Conservation (phyloP, 2,888 invertebrate species). For the Carterocephalus palaemon region DNA sequence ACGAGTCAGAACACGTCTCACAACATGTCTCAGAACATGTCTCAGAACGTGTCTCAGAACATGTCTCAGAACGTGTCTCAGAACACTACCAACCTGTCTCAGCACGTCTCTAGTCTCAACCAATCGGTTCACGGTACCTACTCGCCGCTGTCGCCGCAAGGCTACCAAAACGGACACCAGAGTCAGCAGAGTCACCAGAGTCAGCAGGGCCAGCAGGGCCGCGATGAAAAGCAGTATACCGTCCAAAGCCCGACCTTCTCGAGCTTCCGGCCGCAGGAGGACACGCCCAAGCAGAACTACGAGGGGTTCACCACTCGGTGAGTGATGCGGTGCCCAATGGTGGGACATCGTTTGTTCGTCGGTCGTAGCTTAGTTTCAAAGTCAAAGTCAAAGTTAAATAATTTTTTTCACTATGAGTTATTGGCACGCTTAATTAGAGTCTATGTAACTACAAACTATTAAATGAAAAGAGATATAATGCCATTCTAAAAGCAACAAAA, state of each 20-base stretch:
- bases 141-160: neutral
- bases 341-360: neutral
- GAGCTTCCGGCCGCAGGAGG: conserved; percentile 66
- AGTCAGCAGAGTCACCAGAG: too few species aligned
- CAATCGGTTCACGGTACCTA: conserved; percentile 26
- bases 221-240: conserved; percentile 56
- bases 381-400: neutral
- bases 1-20: conserved; percentile 45
- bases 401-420: too few species aligned
- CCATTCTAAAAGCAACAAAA: too few species aligned
- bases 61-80: too few species aligned
- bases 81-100: conserved; percentile 49
- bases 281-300: conserved; percentile 73
- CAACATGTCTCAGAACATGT: too few species aligned
- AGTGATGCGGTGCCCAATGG: conserved; percentile 45
- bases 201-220: too few species aligned
- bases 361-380: conserved; percentile 27
- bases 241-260: conserved; percentile 63
- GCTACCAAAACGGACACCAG: conserved; percentile 19
- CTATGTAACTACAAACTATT: too few species aligned
- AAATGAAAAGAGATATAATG: too few species aligned
- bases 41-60: too few species aligned
- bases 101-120: conserved; percentile 35
- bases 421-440: too few species aligned
- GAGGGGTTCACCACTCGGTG: conserved; percentile 84